These are phyloP conservation scores for Monoplex corrugatus DNA, from an alignment of 2,888 invertebrate genomes.

Conservation along the genomic window DNA sequence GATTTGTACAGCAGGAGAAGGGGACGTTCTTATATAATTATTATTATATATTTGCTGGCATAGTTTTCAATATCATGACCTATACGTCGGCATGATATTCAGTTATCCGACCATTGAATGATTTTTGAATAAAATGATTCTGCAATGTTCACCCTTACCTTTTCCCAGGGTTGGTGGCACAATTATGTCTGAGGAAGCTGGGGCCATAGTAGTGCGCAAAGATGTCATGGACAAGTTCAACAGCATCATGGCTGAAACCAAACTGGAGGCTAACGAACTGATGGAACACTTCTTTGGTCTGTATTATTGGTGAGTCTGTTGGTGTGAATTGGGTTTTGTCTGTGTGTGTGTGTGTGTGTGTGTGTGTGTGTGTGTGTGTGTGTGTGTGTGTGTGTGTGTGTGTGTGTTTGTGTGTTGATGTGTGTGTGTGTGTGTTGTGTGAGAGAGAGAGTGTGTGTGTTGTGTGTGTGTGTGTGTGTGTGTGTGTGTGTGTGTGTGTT, in stretches of 20 bases:
- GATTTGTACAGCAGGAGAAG: too few relatives aligned
- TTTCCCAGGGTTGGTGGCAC: not conserved
- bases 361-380: too few relatives aligned
- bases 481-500: too few relatives aligned
- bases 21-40: too few relatives aligned
- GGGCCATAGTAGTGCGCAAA: constrained; percentile 58
- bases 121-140: too few relatives aligned
- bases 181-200: constrained; percentile 48
- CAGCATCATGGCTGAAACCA: constrained; percentile 57
- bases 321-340: not conserved
- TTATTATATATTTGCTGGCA: too few relatives aligned
- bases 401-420: not conserved
- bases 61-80: too few relatives aligned
- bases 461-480: not conserved
- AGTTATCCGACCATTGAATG: too few relatives aligned
- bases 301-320: constrained; percentile 52
- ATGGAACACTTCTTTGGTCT: constrained; percentile 60
- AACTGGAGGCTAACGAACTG: constrained; percentile 58
- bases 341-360: not conserved
- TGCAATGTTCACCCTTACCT: not conserved
- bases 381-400: too few relatives aligned
- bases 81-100: too few relatives aligned
- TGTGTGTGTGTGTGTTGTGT: constrained; percentile 2
- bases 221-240: constrained; percentile 61
- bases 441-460: too few relatives aligned